A percentile compares a stretch with the other conserved stretches of the same genome.
These are phyloP conservation scores for Gulo gulo DNA, from an alignment of 2,113 vertebrate genomes.

Conservation along the genomic window DNA sequence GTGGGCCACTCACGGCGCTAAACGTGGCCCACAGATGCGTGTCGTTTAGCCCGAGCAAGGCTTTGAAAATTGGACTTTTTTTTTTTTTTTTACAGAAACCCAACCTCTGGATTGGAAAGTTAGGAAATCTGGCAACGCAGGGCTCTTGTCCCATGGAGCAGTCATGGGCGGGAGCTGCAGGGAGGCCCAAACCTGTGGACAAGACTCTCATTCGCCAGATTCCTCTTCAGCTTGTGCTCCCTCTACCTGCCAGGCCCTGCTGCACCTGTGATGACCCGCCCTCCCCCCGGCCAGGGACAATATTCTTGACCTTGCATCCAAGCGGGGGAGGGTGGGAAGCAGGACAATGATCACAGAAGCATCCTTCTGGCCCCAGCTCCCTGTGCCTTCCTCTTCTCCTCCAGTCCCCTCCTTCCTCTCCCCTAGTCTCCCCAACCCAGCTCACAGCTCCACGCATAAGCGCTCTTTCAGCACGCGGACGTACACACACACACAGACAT, in stretches of 20 bases:
- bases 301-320: neutral
- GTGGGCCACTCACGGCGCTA: neutral
- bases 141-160: neutral
- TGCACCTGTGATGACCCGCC: neutral
- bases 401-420: neutral
- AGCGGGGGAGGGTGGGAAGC: neutral
- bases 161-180: fast-evolving
- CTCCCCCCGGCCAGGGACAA: neutral
- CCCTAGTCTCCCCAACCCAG: neutral
- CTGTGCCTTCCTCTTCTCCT: too few relatives aligned
- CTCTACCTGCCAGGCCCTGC: neutral
- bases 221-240: neutral
- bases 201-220: too few relatives aligned
- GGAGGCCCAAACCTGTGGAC: neutral
- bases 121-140: neutral
- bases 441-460: neutral
- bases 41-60: neutral
- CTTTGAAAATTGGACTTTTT: neutral
- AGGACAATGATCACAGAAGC: neutral
- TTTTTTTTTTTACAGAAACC: neutral
- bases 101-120: neutral
- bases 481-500: too few relatives aligned
- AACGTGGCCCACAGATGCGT: neutral
- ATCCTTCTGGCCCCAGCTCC: neutral
- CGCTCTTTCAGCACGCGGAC: neutral